Evolutionary conservation across 2,113 vertebrate species (phyloP).

Genomic region (Atlantisia rogersi): DNA sequence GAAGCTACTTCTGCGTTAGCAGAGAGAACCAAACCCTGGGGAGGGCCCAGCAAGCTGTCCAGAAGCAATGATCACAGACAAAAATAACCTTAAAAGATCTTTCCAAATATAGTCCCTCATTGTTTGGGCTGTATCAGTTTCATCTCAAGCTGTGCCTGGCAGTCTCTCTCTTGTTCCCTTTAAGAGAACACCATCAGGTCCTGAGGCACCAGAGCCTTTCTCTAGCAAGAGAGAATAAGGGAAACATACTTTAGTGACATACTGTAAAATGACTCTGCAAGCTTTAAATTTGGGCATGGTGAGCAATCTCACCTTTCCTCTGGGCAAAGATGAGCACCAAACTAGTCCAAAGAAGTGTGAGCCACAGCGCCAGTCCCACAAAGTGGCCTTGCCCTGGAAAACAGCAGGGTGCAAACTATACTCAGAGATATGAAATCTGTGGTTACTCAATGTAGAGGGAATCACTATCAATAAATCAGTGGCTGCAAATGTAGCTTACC

Average conservation of each 20-base stretch:
- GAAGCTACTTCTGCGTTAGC: not conserved
- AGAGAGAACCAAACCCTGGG: not conserved
- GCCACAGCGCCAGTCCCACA: not conserved
- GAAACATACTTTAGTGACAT: not conserved
- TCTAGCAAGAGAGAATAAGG: not conserved
- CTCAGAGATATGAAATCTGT: not conserved
- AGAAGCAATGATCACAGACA: conserved; percentile 29
- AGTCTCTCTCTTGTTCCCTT: not conserved
- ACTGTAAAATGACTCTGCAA: not conserved
- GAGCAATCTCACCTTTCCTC: not conserved
- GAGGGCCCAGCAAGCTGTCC: not conserved
- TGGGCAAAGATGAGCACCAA: not conserved
- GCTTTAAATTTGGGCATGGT: not conserved
- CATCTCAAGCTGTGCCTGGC: conserved; percentile 11
- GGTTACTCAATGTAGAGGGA: not conserved
- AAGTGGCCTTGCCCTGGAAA: not conserved
- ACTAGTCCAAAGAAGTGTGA: not conserved
- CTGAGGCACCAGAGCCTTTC: not conserved
- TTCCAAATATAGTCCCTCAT: conserved; percentile 31
- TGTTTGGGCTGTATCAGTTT: conserved; percentile 41
- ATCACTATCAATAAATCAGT: not conserved
- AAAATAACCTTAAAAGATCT: conserved; percentile 48
- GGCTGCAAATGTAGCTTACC: conserved; percentile 14
- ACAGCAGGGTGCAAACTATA: not conserved
- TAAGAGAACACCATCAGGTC: not conserved